Base-by-base conservation (phyloP, 1,140 invertebrate genomes). In the Eupristina koningsbergeri region DNA sequence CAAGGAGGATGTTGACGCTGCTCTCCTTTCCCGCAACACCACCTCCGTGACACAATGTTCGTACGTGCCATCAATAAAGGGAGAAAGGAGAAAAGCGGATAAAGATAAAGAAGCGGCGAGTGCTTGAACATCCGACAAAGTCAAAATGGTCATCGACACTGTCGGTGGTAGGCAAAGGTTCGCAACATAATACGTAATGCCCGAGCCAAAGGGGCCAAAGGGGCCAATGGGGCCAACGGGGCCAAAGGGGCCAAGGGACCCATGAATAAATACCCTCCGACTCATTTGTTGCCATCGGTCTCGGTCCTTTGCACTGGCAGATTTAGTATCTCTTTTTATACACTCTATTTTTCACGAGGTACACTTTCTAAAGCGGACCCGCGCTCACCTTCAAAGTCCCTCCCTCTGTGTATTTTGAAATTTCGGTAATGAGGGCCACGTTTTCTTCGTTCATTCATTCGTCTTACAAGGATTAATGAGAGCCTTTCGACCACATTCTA, bases 211-310 rank as follows among this genome's bases (percentile, higher is more conserved):
- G n/a, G n/a, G n/a, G n/a, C n/a, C n/a, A n/a, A n/a, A n/a, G n/a
- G n/a, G n/a, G n/a, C n/a, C n/a, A n/a, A n/a, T n/a, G n/a, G n/a
- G n/a, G n/a, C n/a, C n/a, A n/a, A n/a, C n/a, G n/a, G n/a, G n/a
- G n/a, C n/a, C n/a, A n/a, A n/a, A n/a, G 19, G 9, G 2, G 73
- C 9, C n/a, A n/a, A n/a, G n/a, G 41, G 41, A 45, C 9, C 50
- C 61, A 69, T 6, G 31, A 45, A 29, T 36, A 15, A 63, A 45
- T 64, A 78, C 45, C 41, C 13, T 13, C 31, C 34, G 13, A 13
- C 45, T 69, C n/a, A 81, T 81, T 81, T 81, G 69, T 74, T 50
- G 67, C 50, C 34, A 81, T 81, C 47, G 58, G 80, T 61, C 74
- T 61, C 80, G 80, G 80, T 69, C 31, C 50, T 58, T 58, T 26